A percentile compares a stretch with the other conserved stretches of the same genome.
phyloP scores from a whole-genome alignment of 2,888 invertebrate species.

The Lamellibrachia satsuma region DNA sequence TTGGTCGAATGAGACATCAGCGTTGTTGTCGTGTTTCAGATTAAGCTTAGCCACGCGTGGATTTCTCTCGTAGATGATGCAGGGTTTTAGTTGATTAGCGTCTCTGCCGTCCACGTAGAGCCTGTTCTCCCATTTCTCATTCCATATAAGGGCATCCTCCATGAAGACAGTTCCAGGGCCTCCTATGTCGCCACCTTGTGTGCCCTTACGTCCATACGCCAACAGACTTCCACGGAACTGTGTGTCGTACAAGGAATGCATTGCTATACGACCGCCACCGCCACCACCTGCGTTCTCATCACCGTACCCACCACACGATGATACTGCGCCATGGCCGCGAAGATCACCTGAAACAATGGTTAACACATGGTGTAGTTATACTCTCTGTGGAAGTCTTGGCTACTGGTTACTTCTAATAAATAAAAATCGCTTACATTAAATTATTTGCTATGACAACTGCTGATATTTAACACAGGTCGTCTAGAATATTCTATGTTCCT shows the following conservation, averaged over 20 bases:
- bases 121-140: conserved; percentile 40
- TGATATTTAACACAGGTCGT: too few relatives aligned
- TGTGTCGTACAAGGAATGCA: conserved; percentile 45
- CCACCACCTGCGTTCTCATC: conserved; percentile 46
- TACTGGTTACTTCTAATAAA: too few relatives aligned
- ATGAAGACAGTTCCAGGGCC: conserved; percentile 54
- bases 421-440: too few relatives aligned
- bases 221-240: conserved; percentile 46
- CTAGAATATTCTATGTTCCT: too few relatives aligned
- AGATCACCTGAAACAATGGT: background rate
- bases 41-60: conserved; percentile 43
- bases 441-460: too few relatives aligned
- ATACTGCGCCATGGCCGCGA: background rate
- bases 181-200: conserved; percentile 44
- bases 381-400: too few relatives aligned
- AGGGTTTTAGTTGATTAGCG: conserved; percentile 45
- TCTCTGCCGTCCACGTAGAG: conserved; percentile 49
- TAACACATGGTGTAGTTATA: too few relatives aligned
- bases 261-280: conserved; percentile 49
- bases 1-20: conserved; percentile 50
- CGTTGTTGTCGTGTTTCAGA: conserved; percentile 42
- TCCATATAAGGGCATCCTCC: conserved; percentile 43
- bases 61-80: conserved; percentile 46
- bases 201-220: conserved; percentile 42
- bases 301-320: conserved; percentile 44